These are phyloP conservation scores for Dendroctonus ponderosae DNA, from an alignment of 1,140 invertebrate genomes.

Conservation along the genomic window DNA sequence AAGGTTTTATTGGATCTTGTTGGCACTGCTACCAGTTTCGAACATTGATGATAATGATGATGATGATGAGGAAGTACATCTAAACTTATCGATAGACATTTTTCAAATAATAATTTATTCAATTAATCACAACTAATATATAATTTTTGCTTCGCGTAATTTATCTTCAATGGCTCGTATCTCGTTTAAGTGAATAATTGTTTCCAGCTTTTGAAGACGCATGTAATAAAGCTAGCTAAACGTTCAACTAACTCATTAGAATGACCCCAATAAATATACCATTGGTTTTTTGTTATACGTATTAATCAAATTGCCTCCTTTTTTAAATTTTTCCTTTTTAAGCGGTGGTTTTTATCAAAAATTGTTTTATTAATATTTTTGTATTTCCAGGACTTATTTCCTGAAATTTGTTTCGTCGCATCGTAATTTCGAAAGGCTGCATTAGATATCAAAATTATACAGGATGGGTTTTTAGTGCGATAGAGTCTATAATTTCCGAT, in stretches of 20 bases:
- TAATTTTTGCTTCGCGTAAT: constrained; percentile 2
- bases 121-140: neutral
- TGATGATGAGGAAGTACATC: neutral
- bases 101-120: neutral
- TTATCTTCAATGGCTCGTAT: neutral
- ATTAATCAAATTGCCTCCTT: neutral
- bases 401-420: neutral
- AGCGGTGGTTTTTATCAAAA: neutral
- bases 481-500: too few species aligned
- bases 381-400: neutral
- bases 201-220: neutral
- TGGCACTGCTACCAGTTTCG: neutral
- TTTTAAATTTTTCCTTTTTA: neutral
- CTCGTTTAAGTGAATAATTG: neutral
- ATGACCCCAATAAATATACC: neutral
- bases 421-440: neutral
- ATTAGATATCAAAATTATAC: neutral
- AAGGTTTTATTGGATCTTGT: neutral
- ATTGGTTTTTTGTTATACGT: neutral
- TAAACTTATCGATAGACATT: neutral
- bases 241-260: neutral
- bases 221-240: neutral
- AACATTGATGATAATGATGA: too few species aligned
- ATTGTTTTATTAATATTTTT: neutral
- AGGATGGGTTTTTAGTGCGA: too few species aligned